Conservation (phyloP, 2,888 invertebrate genomes). For the Lysandra coridon region DNA sequence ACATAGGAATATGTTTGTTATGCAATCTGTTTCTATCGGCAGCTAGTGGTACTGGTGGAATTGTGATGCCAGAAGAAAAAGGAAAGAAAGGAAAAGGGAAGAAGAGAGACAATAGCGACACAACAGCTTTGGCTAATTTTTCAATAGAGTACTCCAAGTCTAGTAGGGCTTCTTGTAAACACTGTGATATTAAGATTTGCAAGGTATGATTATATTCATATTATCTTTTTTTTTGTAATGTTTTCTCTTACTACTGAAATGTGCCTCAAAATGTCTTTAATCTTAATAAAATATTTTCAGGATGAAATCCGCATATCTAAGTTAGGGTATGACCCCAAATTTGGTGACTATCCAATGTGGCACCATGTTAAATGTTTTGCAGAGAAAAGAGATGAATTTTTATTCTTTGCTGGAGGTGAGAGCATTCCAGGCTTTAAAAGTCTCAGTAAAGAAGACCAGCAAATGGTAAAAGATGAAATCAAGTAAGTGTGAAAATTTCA, state of each 20-base stretch:
- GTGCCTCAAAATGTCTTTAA: too few species aligned
- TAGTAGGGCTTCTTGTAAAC: slow-evolving; percentile 87
- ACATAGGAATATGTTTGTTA: not conserved
- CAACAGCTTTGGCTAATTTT: slow-evolving; percentile 77
- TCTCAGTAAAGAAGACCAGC: slow-evolving; percentile 86
- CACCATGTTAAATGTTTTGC: slow-evolving; percentile 95
- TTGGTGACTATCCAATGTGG: slow-evolving; percentile 93
- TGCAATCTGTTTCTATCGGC: slow-evolving; percentile 19
- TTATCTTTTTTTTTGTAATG: slow-evolving; percentile 10
- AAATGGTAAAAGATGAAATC: slow-evolving; percentile 81
- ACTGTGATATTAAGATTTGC: slow-evolving; percentile 91
- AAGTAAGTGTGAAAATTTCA: slow-evolving; percentile 74
- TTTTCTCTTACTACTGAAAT: not conserved
- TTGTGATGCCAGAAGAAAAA: slow-evolving; percentile 75
- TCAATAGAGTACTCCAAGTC: slow-evolving; percentile 93
- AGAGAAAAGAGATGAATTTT: slow-evolving; percentile 84
- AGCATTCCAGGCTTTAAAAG: slow-evolving; percentile 87
- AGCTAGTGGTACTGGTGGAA: slow-evolving; percentile 49
- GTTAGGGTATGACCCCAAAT: slow-evolving; percentile 90
- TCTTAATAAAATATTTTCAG: slow-evolving; percentile 59
- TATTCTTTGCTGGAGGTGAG: slow-evolving; percentile 86
- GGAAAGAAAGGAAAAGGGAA: slow-evolving; percentile 65
- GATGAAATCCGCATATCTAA: slow-evolving; percentile 89
- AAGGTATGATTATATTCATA: slow-evolving; percentile 76
- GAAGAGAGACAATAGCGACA: slow-evolving; percentile 41